Percentiles rank a stretch among this genome's conserved stretches.
Conservation (phyloP, 1,140 invertebrate species). For the Aphelenchoides besseyi region DNA sequence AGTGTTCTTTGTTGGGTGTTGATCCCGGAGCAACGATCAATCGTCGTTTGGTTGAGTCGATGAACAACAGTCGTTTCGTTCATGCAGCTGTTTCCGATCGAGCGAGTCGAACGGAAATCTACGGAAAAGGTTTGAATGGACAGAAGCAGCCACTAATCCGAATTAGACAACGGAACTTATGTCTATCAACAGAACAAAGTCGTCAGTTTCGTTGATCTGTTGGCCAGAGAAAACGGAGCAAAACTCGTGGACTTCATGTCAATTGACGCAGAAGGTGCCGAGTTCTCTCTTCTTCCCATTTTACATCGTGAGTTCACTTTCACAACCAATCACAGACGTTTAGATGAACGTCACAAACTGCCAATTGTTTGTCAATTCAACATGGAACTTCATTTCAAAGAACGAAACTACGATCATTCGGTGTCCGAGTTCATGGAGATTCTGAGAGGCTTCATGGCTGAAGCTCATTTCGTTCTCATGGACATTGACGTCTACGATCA, state of each 20-base stretch:
- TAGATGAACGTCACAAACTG: background rate
- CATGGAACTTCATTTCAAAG: background rate
- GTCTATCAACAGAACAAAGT: background rate
- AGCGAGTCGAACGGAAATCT: background rate
- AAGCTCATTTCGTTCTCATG: background rate
- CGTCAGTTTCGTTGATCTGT: background rate
- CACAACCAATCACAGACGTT: background rate
- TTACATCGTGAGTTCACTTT: background rate
- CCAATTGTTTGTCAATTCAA: background rate
- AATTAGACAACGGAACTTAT: background rate
- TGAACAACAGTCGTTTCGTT: background rate
- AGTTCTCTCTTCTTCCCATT: background rate
- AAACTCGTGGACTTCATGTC: background rate
- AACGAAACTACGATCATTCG: background rate
- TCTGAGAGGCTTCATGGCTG: background rate
- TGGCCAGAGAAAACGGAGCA: background rate
- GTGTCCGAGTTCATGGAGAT: background rate
- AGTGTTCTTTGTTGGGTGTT: background rate
- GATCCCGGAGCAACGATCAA: background rate
- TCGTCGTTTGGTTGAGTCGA: background rate
- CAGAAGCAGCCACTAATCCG: background rate
- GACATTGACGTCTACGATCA: conserved; percentile 1
- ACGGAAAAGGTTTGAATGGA: background rate
- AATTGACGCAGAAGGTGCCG: background rate
- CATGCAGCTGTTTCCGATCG: background rate